Percentiles rank a stretch among this genome's conserved stretches.
These are phyloP conservation scores for Solenodon paradoxus DNA, from an alignment of 2,113 vertebrate species.

Conservation along the genomic window DNA sequence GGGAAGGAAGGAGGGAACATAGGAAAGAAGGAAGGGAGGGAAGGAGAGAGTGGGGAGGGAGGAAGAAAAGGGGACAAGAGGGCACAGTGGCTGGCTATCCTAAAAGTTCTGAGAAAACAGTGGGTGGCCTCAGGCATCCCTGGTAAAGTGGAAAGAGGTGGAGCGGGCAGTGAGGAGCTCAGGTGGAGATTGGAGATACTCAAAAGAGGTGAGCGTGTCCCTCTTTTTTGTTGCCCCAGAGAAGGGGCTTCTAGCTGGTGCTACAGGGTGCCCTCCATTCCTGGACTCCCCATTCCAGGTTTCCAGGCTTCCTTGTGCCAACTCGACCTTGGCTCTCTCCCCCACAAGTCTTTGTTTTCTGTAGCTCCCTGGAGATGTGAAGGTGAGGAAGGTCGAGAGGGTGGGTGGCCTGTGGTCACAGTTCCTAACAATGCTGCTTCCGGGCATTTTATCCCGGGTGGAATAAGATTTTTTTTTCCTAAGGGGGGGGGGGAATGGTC, in stretches of 20 bases:
- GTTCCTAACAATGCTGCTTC: constrained; percentile 63
- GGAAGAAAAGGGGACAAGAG: background rate
- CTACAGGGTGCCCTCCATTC: background rate
- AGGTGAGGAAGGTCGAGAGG: constrained; percentile 55
- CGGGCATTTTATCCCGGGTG: constrained; percentile 53
- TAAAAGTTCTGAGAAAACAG: background rate
- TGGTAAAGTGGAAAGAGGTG: background rate
- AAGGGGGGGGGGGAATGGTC: background rate
- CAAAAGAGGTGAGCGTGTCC: background rate
- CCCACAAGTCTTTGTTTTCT: constrained; percentile 49
- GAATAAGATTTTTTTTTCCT: constrained; percentile 4
- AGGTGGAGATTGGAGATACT: background rate
- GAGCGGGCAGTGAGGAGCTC: background rate
- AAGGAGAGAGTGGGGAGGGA: fast-evolving
- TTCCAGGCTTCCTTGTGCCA: constrained; percentile 22
- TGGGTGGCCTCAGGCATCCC: background rate
- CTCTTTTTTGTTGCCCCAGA: background rate
- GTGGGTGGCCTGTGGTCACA: background rate
- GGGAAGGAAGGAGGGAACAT: too few species aligned
- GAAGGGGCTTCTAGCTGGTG: background rate
- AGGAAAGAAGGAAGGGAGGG: too few species aligned
- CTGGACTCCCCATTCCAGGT: background rate
- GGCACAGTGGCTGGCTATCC: background rate
- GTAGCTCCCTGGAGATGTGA: constrained; percentile 31
- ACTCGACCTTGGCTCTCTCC: background rate